phyloP scores from a whole-genome alignment of 2,113 vertebrate species.

The Brachypodius melanocephalos region DNA sequence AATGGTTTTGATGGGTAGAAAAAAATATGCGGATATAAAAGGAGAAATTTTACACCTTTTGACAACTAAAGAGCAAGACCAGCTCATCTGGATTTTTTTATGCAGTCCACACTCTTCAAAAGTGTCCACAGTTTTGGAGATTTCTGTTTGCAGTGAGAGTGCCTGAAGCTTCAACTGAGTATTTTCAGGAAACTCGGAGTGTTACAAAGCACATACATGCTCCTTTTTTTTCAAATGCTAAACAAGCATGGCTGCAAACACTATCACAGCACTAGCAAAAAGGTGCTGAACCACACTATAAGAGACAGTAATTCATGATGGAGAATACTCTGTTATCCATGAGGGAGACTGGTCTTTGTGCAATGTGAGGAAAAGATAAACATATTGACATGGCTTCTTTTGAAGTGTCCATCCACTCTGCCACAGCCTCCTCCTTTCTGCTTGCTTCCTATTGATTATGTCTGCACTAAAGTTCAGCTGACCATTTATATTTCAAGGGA shows the following conservation, averaged over 20 bases:
- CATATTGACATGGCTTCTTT: not conserved
- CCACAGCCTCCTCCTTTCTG: not conserved
- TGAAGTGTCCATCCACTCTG: conserved; percentile 23
- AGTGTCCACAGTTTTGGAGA: not conserved
- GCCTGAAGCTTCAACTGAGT: not conserved
- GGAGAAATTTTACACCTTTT: not conserved
- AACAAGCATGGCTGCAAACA: not conserved
- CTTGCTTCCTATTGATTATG: conserved; percentile 30
- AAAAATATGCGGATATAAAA: not conserved
- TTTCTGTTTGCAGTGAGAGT: not conserved
- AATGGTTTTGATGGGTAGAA: not conserved
- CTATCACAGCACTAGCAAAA: not conserved
- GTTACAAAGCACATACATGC: not conserved
- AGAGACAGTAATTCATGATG: not conserved
- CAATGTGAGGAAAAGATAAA: not conserved
- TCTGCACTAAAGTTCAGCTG: conserved; percentile 31
- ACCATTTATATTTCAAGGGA: conserved; percentile 25
- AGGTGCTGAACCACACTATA: not conserved
- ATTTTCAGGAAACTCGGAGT: not conserved
- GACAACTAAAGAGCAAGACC: not conserved
- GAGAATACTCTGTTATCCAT: not conserved
- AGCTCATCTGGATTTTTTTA: not conserved
- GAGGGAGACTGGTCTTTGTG: not conserved
- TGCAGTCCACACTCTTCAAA: not conserved
- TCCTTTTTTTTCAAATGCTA: not conserved